Conservation (phyloP, 2,888 invertebrate genomes). For the Himalopsyche anomala region DNA sequence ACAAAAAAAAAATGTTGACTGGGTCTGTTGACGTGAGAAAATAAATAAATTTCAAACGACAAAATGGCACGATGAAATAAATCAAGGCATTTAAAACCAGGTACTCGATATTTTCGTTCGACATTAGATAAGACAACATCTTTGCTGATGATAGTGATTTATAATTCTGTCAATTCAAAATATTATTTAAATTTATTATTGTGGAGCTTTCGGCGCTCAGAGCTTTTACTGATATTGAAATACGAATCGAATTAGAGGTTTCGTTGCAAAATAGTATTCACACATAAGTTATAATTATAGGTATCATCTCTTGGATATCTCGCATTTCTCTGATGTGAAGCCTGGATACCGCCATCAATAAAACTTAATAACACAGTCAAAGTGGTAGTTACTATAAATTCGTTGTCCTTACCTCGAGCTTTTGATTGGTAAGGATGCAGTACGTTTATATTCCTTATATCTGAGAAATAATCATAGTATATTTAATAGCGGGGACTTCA, state of each 20-base stretch:
- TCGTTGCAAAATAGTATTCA: slow-evolving; percentile 46
- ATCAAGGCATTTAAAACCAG: too few species aligned
- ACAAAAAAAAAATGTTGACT: too few species aligned
- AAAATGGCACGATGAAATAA: too few species aligned
- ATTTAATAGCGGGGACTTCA: too few species aligned
- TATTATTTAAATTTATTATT: not conserved
- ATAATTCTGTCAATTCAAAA: too few species aligned
- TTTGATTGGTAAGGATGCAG: not conserved
- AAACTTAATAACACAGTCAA: slow-evolving; percentile 48
- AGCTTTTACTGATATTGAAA: not conserved
- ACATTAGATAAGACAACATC: too few species aligned
- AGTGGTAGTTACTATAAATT: slow-evolving; percentile 35
- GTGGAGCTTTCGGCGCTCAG: not conserved
- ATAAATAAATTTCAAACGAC: too few species aligned
- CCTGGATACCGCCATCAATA: slow-evolving; percentile 51
- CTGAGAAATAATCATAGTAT: too few species aligned
- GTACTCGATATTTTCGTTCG: too few species aligned
- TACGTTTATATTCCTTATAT: not conserved
- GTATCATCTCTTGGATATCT: slow-evolving; percentile 46
- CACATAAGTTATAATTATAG: slow-evolving; percentile 53
- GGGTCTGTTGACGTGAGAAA: too few species aligned
- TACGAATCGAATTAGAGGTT: not conserved
- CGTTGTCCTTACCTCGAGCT: not conserved
- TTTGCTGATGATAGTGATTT: too few species aligned
- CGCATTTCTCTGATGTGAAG: not conserved